Conservation (phyloP, 2,888 invertebrate genomes). For the Entomobrya proxima region DNA sequence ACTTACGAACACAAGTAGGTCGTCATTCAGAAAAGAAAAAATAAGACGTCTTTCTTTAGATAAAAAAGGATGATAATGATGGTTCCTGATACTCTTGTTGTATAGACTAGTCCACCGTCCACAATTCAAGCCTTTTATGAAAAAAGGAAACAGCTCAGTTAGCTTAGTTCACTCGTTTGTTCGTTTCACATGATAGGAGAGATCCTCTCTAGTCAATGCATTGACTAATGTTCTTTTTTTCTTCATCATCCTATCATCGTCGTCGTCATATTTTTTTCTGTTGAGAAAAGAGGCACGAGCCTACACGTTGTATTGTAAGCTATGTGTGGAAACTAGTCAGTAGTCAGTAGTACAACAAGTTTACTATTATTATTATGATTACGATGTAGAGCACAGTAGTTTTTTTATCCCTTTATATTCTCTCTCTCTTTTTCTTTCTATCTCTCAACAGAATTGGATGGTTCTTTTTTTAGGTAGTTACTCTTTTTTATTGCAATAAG, state of each 20-base stretch:
- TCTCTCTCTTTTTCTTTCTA: background rate
- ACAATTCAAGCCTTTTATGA: background rate
- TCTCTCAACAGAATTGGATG: background rate
- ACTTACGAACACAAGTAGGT: too few relatives aligned
- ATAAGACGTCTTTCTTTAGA: too few relatives aligned
- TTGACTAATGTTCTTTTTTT: constrained; percentile 53
- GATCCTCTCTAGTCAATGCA: constrained; percentile 53
- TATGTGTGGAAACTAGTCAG: too few relatives aligned
- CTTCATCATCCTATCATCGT: background rate
- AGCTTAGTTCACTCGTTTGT: background rate
- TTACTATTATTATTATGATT: constrained; percentile 38
- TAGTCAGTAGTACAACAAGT: background rate
- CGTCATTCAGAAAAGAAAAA: too few relatives aligned
- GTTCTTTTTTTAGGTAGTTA: background rate
- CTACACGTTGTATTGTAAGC: too few relatives aligned
- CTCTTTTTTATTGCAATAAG: constrained; percentile 63
- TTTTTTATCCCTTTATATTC: background rate
- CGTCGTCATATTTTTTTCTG: background rate
- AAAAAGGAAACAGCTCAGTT: background rate
- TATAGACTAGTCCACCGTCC: too few relatives aligned
- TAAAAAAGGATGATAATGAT: too few relatives aligned
- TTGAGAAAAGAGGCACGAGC: too few relatives aligned
- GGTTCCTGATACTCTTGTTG: too few relatives aligned
- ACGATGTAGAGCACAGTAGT: too few relatives aligned
- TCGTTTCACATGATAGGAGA: background rate